Evolutionary conservation across 1,140 invertebrate genomes (phyloP), one percentile per base, ranked within the genome.

Genomic region (Heliconius nattereri): DNA sequence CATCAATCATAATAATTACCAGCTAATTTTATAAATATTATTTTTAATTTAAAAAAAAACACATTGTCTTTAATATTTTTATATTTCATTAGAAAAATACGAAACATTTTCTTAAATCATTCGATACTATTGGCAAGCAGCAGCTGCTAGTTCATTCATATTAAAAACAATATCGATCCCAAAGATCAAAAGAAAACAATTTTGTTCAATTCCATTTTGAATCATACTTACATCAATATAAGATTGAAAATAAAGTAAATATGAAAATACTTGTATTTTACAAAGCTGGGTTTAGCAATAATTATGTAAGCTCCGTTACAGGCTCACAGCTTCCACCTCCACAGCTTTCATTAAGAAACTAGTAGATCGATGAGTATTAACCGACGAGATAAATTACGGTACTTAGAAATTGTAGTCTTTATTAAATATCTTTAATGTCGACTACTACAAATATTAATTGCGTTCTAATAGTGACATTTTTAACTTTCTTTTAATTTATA

Each of bases 241-340:
- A 66, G 60, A 66, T 66, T 66, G 23, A 66, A 29, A 66, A 66
- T 66, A 2, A 66, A 66, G 2, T 66, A 29, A 29, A 66, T 3
- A 16, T 66, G n/a, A 23, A 57, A 23, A 57, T 57, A 23, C 49
- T 7, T 57, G 26, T 66, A 66, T 57, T 75, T 52, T 75, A 75
- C 37, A 60, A 57, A 35, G 52, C 52, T 29, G 54, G 23, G 52
- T 75, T 75, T 75, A 54, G 49, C 52, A 75, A 75, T 75, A 75
- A 75, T 75, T 75, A 60, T 75, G 73, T 75, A 75, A 60, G 45
- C 32, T 72, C 73, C 40, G 73, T 75, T 75, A 75, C 49, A 75
- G 73, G 73, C 49, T 40, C 73, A 32, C 29, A 35, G 73, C 73
- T 75, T 75, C 73, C 73, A 75, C 49, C 73, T 75, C 73, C 52